Conservation (phyloP, 2,113 vertebrate genomes). For the Anolis sagrei region DNA sequence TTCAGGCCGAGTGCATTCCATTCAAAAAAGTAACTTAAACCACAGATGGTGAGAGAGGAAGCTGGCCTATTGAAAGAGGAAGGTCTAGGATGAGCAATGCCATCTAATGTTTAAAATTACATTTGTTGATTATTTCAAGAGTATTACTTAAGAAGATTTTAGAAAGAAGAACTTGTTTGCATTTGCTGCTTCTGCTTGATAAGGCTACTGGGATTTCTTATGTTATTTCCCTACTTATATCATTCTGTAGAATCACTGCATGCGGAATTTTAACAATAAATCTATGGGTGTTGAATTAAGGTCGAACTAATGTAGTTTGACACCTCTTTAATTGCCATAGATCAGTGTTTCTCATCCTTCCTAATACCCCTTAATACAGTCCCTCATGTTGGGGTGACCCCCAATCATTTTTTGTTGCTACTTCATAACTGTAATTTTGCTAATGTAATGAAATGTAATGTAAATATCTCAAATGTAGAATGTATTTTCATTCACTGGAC, state of each 20-base stretch:
- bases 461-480: too few relatives aligned
- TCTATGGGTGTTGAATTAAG: neutral
- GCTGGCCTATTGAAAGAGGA: constrained; percentile 29
- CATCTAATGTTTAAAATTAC: constrained; percentile 15
- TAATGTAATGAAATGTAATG: too few relatives aligned
- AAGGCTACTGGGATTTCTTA: neutral
- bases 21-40: constrained; percentile 47
- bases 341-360: too few relatives aligned
- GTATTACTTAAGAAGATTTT: constrained; percentile 44
- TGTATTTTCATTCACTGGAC: too few relatives aligned
- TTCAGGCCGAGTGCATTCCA: neutral
- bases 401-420: too few relatives aligned
- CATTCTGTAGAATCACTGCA: neutral
- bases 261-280: neutral
- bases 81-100: constrained; percentile 5
- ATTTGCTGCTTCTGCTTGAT: constrained; percentile 3
- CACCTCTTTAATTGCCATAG: too few relatives aligned
- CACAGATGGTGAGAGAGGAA: neutral
- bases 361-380: too few relatives aligned
- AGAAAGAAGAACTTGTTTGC: neutral
- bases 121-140: constrained; percentile 38
- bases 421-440: too few relatives aligned
- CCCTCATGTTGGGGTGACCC: too few relatives aligned
- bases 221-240: neutral
- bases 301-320: too few relatives aligned